phyloP scores from a whole-genome alignment of 2,797 vertebrate genomes.

The Macrochelys suwanniensis region DNA sequence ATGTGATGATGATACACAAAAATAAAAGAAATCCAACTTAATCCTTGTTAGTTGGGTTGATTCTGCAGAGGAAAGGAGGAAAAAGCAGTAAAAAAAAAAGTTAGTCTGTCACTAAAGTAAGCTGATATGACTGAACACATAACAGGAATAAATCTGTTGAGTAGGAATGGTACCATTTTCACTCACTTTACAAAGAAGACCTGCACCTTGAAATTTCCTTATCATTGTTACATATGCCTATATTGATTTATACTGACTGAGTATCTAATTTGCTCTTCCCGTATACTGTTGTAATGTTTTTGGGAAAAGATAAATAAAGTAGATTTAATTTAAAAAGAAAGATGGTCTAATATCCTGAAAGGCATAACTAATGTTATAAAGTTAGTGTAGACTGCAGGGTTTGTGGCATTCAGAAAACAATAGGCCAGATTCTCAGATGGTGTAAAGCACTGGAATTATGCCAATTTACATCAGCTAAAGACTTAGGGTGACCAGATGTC shows the following conservation, averaged over 20 bases:
- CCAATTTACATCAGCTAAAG: neutral
- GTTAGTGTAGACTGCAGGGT: neutral
- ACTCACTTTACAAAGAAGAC: neutral
- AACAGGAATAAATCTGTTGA: neutral
- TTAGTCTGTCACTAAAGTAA: neutral
- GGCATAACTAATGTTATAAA: neutral
- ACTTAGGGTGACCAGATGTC: no score
- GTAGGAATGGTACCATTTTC: neutral
- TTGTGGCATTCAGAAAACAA: neutral
- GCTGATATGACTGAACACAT: neutral
- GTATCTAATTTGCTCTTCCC: neutral
- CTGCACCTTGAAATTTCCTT: neutral
- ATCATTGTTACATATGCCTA: neutral
- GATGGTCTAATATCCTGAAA: neutral
- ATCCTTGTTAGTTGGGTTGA: neutral
- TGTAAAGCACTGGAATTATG: neutral
- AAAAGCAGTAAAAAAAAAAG: neutral
- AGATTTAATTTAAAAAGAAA: neutral
- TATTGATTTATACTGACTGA: neutral
- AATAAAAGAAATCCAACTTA: neutral
- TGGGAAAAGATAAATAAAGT: neutral
- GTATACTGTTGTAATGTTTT: neutral
- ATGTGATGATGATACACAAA: neutral
- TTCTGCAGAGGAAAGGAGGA: neutral
- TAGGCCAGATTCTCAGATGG: neutral